Conservation (phyloP, 1,140 invertebrate species). For the Ruditapes philippinarum region DNA sequence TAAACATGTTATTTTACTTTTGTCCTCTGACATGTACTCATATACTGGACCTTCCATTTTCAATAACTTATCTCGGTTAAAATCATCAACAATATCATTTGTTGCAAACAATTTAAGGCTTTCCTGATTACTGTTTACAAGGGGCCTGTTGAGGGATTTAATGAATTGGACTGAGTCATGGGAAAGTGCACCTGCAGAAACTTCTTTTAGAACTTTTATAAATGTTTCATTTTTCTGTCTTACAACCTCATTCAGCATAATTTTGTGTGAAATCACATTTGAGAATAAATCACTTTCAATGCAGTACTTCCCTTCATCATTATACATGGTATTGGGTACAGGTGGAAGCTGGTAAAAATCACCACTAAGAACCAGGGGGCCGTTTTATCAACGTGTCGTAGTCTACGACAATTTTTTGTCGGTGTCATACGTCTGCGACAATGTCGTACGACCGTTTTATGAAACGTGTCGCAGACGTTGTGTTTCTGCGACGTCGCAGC, state of each 20-base stretch:
- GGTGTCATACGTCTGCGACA: no score
- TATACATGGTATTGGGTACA: not conserved
- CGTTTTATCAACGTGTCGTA: no score
- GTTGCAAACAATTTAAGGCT: not conserved
- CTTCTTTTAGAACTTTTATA: not conserved
- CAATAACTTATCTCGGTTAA: not conserved
- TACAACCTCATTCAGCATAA: not conserved
- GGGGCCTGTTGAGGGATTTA: not conserved
- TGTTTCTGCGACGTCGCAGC: no score
- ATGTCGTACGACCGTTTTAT: no score
- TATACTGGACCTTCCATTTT: not conserved
- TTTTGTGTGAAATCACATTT: conserved; percentile 7
- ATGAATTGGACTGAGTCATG: not conserved
- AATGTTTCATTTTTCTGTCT: not conserved
- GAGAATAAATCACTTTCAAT: not conserved
- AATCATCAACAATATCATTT: not conserved
- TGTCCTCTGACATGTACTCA: not conserved
- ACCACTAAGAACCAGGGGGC: no score
- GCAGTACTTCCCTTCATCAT: not conserved
- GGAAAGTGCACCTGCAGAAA: not conserved
- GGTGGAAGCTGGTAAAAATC: conserved; percentile 41
- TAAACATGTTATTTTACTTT: not conserved
- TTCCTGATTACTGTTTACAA: not conserved
- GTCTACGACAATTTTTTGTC: no score
- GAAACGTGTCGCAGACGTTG: no score